phyloP scores from a whole-genome alignment of 2,113 vertebrate genomes.

The Eulemur macaco region DNA sequence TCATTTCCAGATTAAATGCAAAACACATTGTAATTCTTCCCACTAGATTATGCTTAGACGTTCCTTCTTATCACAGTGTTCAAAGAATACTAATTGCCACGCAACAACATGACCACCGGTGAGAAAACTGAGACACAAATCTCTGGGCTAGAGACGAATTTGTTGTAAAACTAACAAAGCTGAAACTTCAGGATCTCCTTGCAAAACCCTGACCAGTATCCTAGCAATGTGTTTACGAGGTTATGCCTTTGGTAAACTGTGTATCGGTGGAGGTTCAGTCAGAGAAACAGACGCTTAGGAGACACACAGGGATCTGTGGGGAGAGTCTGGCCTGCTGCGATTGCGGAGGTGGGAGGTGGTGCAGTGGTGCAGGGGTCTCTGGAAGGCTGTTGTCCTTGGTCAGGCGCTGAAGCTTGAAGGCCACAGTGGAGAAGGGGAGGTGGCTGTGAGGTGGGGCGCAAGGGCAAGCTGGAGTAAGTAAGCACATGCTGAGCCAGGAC shows the following conservation, averaged over 20 bases:
- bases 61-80: not conserved
- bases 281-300: not conserved
- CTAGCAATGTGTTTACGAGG: not conserved
- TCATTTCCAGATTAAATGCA: not conserved
- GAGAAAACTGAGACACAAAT: not conserved
- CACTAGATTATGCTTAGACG: not conserved
- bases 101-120: not conserved
- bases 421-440: not conserved
- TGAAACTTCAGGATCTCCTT: not conserved
- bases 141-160: not conserved
- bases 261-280: not conserved
- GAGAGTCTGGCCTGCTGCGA: not conserved
- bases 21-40: not conserved
- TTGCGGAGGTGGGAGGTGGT: no score
- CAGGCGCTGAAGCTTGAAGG: not conserved
- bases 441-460: not conserved
- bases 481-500: accelerated
- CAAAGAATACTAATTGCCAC: not conserved
- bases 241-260: not conserved
- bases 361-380: no score
- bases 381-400: not conserved
- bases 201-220: not conserved
- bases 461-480: no score
- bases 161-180: not conserved
- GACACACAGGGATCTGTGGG: not conserved